These are phyloP conservation scores for Eristalis tenax DNA, from an alignment of 2,888 invertebrate species.

Conservation along the genomic window DNA sequence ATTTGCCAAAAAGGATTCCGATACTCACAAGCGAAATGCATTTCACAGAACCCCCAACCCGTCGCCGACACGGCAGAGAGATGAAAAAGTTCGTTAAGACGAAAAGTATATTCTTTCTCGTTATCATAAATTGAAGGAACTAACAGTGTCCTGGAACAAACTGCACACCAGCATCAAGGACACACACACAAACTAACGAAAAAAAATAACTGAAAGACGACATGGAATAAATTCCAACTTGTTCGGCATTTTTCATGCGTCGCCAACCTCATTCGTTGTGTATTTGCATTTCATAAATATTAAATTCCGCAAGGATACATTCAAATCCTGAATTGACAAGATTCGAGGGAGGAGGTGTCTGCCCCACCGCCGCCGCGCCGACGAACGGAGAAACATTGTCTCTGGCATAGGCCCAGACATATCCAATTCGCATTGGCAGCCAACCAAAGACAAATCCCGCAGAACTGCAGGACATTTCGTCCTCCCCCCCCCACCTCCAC, in stretches of 20 bases:
- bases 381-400: not conserved
- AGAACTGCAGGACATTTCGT: conserved; percentile 55
- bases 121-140: conserved; percentile 65
- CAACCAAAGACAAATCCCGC: conserved; percentile 66
- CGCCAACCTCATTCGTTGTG: conserved; percentile 64
- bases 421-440: conserved; percentile 70
- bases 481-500: not conserved
- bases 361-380: not conserved
- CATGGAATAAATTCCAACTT: conserved; percentile 62
- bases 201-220: conserved; percentile 13
- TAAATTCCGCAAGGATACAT: conserved; percentile 67
- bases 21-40: not conserved
- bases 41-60: not conserved
- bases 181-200: conserved; percentile 9
- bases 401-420: conserved; percentile 66
- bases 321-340: conserved; percentile 28
- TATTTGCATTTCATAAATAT: conserved; percentile 72
- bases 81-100: conserved; percentile 61
- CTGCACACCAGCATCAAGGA: conserved; percentile 33
- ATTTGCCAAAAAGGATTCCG: conserved; percentile 29
- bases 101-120: conserved; percentile 47
- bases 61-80: conserved; percentile 23
- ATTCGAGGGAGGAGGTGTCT: not conserved
- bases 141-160: not conserved
- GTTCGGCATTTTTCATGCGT: conserved; percentile 66